Conservation (phyloP, 64 coral and sea anemone species). For the Stichodactyla helianthus region DNA sequence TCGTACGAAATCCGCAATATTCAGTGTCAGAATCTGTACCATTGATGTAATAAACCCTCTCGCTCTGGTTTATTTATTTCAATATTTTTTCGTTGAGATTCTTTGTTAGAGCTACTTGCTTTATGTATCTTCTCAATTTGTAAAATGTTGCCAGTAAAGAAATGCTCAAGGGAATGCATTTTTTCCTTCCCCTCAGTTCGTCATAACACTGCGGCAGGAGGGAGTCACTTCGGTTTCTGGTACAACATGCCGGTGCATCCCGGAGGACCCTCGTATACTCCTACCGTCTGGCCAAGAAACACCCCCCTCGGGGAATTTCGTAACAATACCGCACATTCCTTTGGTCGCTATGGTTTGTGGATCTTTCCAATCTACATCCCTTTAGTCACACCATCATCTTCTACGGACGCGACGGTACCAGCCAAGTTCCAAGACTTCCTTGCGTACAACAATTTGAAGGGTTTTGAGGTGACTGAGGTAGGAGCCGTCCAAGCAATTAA, state of each 20-base stretch:
- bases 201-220: slow-evolving; percentile 62
- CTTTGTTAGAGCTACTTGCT: too few relatives aligned
- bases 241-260: slow-evolving; percentile 69
- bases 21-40: too few relatives aligned
- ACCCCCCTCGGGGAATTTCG: slow-evolving; percentile 59
- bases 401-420: slow-evolving; percentile 8
- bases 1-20: too few relatives aligned
- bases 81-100: too few relatives aligned
- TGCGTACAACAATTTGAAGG: slow-evolving; percentile 75
- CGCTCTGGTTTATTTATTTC: too few relatives aligned
- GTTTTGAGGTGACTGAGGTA: slow-evolving; percentile 46
- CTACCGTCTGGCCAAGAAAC: slow-evolving; percentile 56
- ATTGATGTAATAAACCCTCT: too few relatives aligned
- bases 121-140: too few relatives aligned
- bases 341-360: slow-evolving; percentile 82
- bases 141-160: too few relatives aligned
- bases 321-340: slow-evolving; percentile 81
- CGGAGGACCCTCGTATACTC: slow-evolving; percentile 73
- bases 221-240: slow-evolving; percentile 85
- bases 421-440: slow-evolving; percentile 61
- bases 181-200: slow-evolving; percentile 24
- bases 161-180: neutral
- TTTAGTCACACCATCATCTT: neutral
- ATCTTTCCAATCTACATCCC: slow-evolving; percentile 74
- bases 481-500: slow-evolving; percentile 57